Evolutionary conservation across 2,888 invertebrate genomes (phyloP).

Genomic region (Hydrotaea cyrtoneurina): DNA sequence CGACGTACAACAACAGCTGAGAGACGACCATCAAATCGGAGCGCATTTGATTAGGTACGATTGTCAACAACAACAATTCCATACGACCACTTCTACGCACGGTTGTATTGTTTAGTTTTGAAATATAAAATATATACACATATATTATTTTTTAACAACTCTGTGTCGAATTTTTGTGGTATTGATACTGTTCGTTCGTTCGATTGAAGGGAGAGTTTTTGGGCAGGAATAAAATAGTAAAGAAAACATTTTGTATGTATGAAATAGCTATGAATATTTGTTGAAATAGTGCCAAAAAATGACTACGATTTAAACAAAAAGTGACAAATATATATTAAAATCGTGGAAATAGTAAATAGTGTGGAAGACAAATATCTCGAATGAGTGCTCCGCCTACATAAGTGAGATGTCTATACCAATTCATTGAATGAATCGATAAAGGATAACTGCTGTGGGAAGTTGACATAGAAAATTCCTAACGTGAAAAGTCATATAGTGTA

Average conservation of each 20-base stretch:
- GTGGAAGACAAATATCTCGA: too few species aligned
- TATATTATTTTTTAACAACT: neutral
- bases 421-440: constrained; percentile 77
- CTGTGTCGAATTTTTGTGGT: constrained; percentile 9
- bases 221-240: constrained; percentile 5
- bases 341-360: too few species aligned
- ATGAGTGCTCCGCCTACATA: constrained; percentile 62
- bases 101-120: neutral
- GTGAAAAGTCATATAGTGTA: neutral
- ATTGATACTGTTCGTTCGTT: constrained; percentile 12
- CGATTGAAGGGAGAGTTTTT: constrained; percentile 15
- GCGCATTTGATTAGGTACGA: too few species aligned
- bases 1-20: too few species aligned
- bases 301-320: too few species aligned
- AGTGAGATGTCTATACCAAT: constrained; percentile 67
- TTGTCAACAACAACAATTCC: too few species aligned
- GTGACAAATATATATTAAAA: too few species aligned
- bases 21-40: too few species aligned
- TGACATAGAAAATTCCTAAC: neutral
- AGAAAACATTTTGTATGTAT: neutral
- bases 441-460: constrained; percentile 70
- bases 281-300: too few species aligned
- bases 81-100: too few species aligned
- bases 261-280: neutral
- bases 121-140: neutral